Evolutionary conservation across 2,113 vertebrate genomes (phyloP).

Genomic region (Mastomys coucha): DNA sequence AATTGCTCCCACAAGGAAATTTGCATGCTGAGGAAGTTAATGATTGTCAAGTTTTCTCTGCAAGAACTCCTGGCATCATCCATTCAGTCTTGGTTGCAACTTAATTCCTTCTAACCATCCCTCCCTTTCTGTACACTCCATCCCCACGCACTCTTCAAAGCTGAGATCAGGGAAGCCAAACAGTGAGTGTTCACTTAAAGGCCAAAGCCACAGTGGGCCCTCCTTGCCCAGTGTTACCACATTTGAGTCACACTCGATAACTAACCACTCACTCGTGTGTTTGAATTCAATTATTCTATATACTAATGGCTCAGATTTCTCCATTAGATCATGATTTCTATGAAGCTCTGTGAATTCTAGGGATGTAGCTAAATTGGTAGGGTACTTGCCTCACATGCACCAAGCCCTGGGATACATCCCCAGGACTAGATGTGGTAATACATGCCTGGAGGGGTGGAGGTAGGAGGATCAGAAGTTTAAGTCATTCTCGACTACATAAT

Average conservation of each 20-base stretch:
- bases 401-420: not conserved
- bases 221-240: not conserved
- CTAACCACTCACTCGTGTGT: not conserved
- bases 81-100: slow-evolving; percentile 40
- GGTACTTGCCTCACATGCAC: not conserved
- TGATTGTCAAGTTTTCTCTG: slow-evolving; percentile 36
- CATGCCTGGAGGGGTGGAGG: no score
- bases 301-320: not conserved
- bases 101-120: not conserved
- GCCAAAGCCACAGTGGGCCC: not conserved
- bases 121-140: not conserved
- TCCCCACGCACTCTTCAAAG: not conserved
- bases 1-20: slow-evolving; percentile 61
- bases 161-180: not conserved
- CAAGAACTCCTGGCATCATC: slow-evolving; percentile 25
- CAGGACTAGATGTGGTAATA: not conserved
- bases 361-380: not conserved
- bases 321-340: not conserved
- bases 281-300: not conserved
- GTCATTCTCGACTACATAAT: not conserved
- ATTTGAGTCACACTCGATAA: not conserved
- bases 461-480: not conserved
- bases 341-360: slow-evolving; percentile 11
- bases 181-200: not conserved
- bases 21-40: slow-evolving; percentile 44